These are phyloP conservation scores for Entosphenus tridentatus DNA, from an alignment of 2,113 vertebrate genomes.

Conservation along the genomic window DNA sequence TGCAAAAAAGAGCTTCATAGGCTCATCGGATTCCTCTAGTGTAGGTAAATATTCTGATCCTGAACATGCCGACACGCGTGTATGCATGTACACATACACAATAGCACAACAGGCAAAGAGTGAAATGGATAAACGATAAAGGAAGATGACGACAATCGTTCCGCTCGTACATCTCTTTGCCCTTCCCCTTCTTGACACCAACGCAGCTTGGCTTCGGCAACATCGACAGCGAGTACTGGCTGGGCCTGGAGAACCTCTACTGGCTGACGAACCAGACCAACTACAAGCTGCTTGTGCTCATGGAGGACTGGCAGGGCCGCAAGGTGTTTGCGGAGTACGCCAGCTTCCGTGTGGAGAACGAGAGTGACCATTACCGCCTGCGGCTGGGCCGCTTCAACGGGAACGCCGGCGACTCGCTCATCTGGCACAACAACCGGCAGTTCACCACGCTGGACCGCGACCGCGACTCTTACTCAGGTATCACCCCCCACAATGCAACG, in stretches of 20 bases:
- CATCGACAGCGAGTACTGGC: constrained; percentile 79
- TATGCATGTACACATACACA: too few species aligned
- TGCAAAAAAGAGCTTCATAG: too few species aligned
- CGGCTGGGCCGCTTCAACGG: constrained; percentile 80
- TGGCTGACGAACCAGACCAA: constrained; percentile 68
- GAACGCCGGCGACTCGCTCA: constrained; percentile 77
- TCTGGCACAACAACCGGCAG: constrained; percentile 79
- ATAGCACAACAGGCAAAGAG: too few species aligned
- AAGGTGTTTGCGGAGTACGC: constrained; percentile 94
- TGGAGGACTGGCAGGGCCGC: constrained; percentile 93
- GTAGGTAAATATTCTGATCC: too few species aligned
- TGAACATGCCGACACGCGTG: too few species aligned
- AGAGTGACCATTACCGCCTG: constrained; percentile 59
- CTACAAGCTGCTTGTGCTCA: constrained; percentile 68
- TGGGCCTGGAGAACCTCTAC: constrained; percentile 78
- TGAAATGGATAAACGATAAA: too few species aligned
- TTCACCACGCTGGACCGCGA: constrained; percentile 92
- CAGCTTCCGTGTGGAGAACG: constrained; percentile 67
- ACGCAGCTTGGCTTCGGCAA: constrained; percentile 89
- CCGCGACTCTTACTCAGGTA: constrained; percentile 71
- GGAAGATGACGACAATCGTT: too few species aligned
- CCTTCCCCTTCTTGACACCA: constrained; percentile 10
- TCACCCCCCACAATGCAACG: constrained; percentile 8
- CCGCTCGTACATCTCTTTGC: too few species aligned
- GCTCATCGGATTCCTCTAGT: too few species aligned